These are phyloP conservation scores for Acheta domesticus DNA, from an alignment of 2,888 invertebrate genomes.

Conservation along the genomic window DNA sequence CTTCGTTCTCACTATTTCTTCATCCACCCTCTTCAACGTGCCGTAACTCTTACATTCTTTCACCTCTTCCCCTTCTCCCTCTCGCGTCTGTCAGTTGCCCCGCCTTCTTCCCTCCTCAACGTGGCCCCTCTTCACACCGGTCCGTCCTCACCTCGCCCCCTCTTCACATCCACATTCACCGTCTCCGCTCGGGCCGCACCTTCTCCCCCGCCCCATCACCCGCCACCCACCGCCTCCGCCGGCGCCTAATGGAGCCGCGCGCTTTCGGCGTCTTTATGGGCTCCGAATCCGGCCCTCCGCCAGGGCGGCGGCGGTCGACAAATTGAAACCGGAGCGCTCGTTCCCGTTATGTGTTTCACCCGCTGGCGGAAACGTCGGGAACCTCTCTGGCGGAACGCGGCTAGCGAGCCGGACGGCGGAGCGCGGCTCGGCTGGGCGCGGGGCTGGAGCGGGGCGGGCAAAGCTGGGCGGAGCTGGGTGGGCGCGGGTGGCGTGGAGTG, in stretches of 20 bases:
- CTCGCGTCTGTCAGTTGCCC: neutral
- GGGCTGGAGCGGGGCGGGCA: neutral
- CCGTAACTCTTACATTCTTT: too few species aligned
- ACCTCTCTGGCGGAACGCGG: too few species aligned
- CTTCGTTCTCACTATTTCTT: too few species aligned
- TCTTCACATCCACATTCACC: neutral
- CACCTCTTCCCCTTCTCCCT: too few species aligned
- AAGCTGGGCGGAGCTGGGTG: neutral
- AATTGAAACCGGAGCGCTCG: slow-evolving; percentile 6
- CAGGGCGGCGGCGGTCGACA: neutral
- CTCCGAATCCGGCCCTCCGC: slow-evolving; percentile 1
- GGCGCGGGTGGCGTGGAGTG: too few species aligned
- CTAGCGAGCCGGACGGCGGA: neutral
- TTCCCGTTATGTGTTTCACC: neutral
- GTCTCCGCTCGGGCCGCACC: neutral
- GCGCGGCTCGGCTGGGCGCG: neutral
- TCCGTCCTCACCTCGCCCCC: neutral
- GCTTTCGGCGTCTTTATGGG: slow-evolving; percentile 18
- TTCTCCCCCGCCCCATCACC: neutral
- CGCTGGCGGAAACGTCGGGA: neutral
- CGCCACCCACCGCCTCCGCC: neutral
- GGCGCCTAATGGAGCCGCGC: neutral
- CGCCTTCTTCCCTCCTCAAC: neutral
- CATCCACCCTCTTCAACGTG: too few species aligned
- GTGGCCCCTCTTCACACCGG: neutral